These are phyloP conservation scores for Platycheirus albimanus DNA, from an alignment of 2,888 invertebrate species.

Conservation along the genomic window DNA sequence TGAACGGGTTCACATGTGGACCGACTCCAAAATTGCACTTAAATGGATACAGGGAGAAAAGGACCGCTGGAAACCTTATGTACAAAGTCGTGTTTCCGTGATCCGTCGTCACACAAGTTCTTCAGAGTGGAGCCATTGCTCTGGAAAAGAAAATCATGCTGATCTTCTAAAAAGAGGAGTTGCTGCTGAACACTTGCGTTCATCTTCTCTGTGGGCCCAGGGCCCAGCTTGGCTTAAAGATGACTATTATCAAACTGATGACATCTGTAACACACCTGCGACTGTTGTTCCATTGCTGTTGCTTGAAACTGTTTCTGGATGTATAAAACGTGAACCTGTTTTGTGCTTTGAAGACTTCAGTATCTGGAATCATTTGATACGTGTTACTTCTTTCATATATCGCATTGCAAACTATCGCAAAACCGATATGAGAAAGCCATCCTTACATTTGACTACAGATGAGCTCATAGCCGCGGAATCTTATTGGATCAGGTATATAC, in stretches of 20 bases:
- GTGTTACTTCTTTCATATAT: slow-evolving; percentile 16
- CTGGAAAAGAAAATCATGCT: no score
- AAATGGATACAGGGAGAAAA: slow-evolving; percentile 8
- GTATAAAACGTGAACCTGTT: no score
- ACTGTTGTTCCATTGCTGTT: slow-evolving; percentile 2
- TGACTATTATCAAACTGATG: slow-evolving; percentile 12
- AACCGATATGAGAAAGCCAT: background rate
- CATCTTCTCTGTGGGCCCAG: slow-evolving; percentile 11
- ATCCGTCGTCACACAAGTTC: background rate
- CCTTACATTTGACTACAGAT: slow-evolving; percentile 24
- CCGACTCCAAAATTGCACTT: slow-evolving; percentile 14
- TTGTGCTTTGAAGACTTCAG: slow-evolving; percentile 13
- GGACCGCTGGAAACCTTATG: no score
- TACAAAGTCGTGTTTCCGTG: slow-evolving; percentile 14
- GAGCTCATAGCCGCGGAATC: slow-evolving; percentile 10
- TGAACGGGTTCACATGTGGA: background rate
- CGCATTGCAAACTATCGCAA: slow-evolving; percentile 19
- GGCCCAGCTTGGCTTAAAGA: slow-evolving; percentile 16
- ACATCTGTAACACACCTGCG: background rate
- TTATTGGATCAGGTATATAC: slow-evolving; percentile 38
- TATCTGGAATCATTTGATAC: slow-evolving; percentile 18
- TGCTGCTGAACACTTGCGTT: slow-evolving; percentile 14
- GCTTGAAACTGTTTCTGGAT: slow-evolving; percentile 1
- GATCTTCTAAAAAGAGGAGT: slow-evolving; percentile 21
- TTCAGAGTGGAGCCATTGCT: no score